Evolutionary conservation across 2,113 vertebrate genomes (phyloP), one percentile per base, ranked within the genome.

Genomic region (Hemiprocne comata): DNA sequence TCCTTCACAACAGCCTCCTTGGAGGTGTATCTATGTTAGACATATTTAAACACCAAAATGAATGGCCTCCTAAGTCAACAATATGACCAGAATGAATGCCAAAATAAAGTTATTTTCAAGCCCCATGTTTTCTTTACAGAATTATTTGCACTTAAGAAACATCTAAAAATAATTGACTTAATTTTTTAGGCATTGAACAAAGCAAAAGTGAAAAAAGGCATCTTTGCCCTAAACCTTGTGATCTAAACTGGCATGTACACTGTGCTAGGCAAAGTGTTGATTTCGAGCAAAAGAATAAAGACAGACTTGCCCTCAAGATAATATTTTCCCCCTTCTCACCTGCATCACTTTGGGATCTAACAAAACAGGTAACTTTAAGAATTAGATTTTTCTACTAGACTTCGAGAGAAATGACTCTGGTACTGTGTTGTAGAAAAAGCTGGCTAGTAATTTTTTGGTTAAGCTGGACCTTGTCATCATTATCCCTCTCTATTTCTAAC

Each of bases 401-500:
- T 71, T 84, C 40, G n/a, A 81, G 66, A 33, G 84, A 89, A 95
- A 76, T 25, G 1, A 53, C 74, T 42, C 40, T 40, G 10, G 15
- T 72, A 55, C 38, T 70, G 13, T 24, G 7, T 14, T 75, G 38
- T 21, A 82, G 26, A 40, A 91, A 83, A 79, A 21, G 2, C 16
- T 64, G 26, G 8, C 42, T 26, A 85, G 31, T 72, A 93, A 76
- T 80, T 93, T 77, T 90, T 69, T 51, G 31, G 84, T 91, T 92
- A 95, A 93, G 53, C 10, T 60, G 80, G 54, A 85, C 55, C 70
- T 70, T 89, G 73, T 90, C 95, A 95, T 23, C 20, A 50, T 83
- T 66, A 69, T 87, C 85, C 65, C 88, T 96, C 54, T 66, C 50
- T 90, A 66, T 85, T 96, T 92, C 77, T 53, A 81, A 65, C 91